phyloP scores from a whole-genome alignment of 2,113 vertebrate species.

The Pseudorhombus dupliciocellatus region DNA sequence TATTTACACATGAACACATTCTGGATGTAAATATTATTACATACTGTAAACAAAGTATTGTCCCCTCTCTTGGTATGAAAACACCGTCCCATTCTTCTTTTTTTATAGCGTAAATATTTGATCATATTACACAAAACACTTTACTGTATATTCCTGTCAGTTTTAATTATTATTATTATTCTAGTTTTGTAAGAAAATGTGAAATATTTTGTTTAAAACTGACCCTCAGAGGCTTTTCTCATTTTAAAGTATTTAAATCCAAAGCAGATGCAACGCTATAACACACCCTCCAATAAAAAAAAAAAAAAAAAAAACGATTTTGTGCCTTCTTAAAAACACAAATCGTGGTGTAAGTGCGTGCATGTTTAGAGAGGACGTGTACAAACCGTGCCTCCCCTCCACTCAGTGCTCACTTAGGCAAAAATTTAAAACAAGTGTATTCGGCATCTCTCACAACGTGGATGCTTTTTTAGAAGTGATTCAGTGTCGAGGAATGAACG shows the following conservation, averaged over 20 bases:
- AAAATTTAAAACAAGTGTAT: constrained; percentile 33
- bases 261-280: constrained; percentile 49
- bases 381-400: constrained; percentile 24
- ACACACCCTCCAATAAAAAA: not conserved
- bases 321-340: constrained; percentile 33
- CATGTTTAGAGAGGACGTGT: constrained; percentile 29
- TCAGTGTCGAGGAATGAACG: constrained; percentile 14
- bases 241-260: constrained; percentile 19
- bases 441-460: constrained; percentile 52
- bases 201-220: constrained; percentile 19
- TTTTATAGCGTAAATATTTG: not conserved
- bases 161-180: constrained; percentile 9
- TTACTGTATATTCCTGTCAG: constrained; percentile 20
- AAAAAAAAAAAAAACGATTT: constrained; percentile 13
- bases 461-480: constrained; percentile 37
- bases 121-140: constrained; percentile 23
- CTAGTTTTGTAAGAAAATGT: not conserved
- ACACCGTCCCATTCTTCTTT: constrained; percentile 47
- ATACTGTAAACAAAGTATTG: constrained; percentile 62
- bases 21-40: constrained; percentile 41
- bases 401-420: constrained; percentile 51
- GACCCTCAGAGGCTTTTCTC: constrained; percentile 32
- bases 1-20: constrained; percentile 35
- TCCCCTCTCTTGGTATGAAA: constrained; percentile 48
- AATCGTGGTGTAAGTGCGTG: constrained; percentile 46